Conservation (phyloP, 2,797 vertebrate genomes). For the Cossypha caffra region DNA sequence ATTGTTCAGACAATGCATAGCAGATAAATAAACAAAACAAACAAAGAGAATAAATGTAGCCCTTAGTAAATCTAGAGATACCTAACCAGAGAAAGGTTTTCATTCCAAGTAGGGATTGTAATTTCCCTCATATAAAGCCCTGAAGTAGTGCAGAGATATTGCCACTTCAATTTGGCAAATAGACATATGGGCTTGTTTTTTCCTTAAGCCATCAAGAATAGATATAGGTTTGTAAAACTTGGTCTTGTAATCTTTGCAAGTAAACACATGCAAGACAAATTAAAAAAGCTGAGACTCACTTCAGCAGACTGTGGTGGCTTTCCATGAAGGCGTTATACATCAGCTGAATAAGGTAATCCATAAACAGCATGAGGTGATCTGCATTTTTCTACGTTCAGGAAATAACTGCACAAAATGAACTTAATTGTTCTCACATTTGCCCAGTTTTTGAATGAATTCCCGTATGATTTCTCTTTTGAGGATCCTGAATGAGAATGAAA, state of each 20-base stretch:
- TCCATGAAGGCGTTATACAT: neutral
- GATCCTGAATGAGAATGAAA: neutral
- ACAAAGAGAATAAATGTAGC: neutral
- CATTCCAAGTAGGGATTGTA: neutral
- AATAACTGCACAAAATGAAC: neutral
- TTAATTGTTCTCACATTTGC: neutral
- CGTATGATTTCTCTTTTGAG: neutral
- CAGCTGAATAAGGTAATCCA: neutral
- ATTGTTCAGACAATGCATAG: neutral
- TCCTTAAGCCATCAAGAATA: neutral
- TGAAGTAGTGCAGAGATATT: neutral
- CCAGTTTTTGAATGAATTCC: neutral
- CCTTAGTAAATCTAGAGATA: neutral
- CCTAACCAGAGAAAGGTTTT: neutral
- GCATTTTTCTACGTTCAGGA: neutral
- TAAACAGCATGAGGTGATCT: neutral
- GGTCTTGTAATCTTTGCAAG: neutral
- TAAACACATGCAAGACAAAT: conserved; percentile 4
- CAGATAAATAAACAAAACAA: neutral
- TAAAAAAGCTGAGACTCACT: neutral
- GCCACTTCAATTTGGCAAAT: neutral
- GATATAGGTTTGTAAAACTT: neutral
- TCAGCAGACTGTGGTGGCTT: neutral
- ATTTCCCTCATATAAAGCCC: neutral
- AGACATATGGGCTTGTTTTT: neutral